A percentile compares a stretch with the other conserved stretches of the same genome.
phyloP scores from a whole-genome alignment of 2,797 vertebrate genomes.

The Thripadectes ignobilis region DNA sequence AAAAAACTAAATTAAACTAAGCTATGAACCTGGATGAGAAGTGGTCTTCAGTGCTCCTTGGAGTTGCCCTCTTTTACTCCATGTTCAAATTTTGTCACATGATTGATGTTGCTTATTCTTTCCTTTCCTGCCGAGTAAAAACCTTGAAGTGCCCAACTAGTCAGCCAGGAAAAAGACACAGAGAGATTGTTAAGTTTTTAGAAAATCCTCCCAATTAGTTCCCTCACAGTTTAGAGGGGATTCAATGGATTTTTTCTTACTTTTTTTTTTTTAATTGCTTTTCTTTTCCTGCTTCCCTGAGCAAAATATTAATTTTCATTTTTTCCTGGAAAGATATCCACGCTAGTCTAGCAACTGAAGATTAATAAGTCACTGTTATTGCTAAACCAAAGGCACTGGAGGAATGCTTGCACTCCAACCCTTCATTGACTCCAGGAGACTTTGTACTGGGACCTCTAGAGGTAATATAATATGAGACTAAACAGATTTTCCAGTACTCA shows the following conservation, averaged over 20 bases:
- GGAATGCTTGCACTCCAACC: conserved; percentile 13
- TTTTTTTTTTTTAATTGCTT: not conserved
- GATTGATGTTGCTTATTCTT: not conserved
- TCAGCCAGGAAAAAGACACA: not conserved
- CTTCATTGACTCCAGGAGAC: not conserved
- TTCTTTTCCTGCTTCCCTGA: not conserved
- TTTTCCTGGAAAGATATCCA: conserved; percentile 47
- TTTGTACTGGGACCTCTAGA: not conserved
- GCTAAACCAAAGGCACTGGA: conserved; percentile 46
- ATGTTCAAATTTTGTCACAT: not conserved
- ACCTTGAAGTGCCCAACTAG: not conserved
- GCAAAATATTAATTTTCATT: not conserved
- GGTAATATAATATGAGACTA: not conserved
- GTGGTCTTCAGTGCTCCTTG: not conserved
- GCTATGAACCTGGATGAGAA: not conserved
- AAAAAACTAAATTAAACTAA: not conserved
- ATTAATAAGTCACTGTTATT: conserved; percentile 18
- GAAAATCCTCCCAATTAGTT: not conserved
- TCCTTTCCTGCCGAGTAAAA: not conserved
- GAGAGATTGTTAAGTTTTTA: not conserved
- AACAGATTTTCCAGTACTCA: conserved; percentile 43
- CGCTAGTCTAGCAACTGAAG: conserved; percentile 7
- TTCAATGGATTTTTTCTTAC: not conserved
- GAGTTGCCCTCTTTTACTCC: not conserved
- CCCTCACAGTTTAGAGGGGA: conserved; percentile 8